These are phyloP conservation scores for Chaenocephalus aceratus DNA, from an alignment of 2,113 vertebrate species.

Conservation along the genomic window DNA sequence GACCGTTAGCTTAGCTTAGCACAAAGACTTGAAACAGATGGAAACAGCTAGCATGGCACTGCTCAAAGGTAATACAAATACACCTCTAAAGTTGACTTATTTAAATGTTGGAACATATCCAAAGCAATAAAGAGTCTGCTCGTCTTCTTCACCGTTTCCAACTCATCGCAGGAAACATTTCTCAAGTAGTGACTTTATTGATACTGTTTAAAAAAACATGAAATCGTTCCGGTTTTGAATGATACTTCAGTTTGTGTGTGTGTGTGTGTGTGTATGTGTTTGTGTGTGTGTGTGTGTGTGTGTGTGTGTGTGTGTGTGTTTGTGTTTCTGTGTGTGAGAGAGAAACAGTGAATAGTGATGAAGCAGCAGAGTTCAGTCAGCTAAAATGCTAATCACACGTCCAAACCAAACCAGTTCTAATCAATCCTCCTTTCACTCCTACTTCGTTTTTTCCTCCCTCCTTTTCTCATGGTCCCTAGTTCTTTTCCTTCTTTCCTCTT, in stretches of 20 bases:
- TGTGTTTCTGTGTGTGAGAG: slow-evolving; percentile 19
- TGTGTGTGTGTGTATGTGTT: not conserved
- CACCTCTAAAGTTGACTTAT: not conserved
- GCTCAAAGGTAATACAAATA: not conserved
- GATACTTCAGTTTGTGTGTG: not conserved
- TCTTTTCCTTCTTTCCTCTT: not conserved
- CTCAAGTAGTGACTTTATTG: slow-evolving; percentile 7
- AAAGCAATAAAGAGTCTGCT: not conserved
- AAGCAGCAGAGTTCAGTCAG: slow-evolving; percentile 63
- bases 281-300: slow-evolving; percentile 6
- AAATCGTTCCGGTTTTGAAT: slow-evolving; percentile 9
- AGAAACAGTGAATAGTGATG: slow-evolving; percentile 29
- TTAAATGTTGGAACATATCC: not conserved
- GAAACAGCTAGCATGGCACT: too few relatives aligned
- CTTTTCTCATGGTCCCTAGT: too few relatives aligned
- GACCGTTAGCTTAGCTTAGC: too few relatives aligned
- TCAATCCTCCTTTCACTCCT: slow-evolving; percentile 60
- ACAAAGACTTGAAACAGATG: too few relatives aligned
- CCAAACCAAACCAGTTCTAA: slow-evolving; percentile 49
- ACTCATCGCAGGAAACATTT: not conserved
- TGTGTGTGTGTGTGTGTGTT: slow-evolving; percentile 23
- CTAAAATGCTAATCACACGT: slow-evolving; percentile 72
- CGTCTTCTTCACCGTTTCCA: too few relatives aligned
- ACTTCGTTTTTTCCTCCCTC: not conserved
- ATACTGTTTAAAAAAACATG: not conserved